Conservation (phyloP, 2,888 invertebrate genomes). For the Synergus japonicus region DNA sequence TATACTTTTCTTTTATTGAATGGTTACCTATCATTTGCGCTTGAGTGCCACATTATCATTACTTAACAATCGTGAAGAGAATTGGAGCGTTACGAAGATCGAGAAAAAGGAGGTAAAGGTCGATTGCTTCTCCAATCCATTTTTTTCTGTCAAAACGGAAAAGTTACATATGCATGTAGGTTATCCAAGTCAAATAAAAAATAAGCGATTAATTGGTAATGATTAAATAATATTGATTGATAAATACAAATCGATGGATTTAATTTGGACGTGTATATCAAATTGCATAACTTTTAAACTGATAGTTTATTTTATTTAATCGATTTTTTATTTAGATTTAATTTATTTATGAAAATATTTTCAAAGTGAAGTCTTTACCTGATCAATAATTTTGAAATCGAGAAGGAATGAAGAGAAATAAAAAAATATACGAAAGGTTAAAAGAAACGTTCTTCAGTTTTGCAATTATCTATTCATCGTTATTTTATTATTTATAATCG, state of each 20-base stretch:
- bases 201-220: neutral
- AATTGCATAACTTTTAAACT: no score
- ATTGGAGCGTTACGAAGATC: conserved; percentile 59
- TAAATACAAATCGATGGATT: no score
- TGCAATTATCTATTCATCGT: neutral
- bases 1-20: neutral
- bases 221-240: neutral
- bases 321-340: neutral
- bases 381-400: neutral
- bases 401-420: neutral
- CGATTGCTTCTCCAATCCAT: conserved; percentile 35
- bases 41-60: conserved; percentile 13
- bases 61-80: conserved; percentile 44
- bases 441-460: neutral
- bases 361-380: neutral
- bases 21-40: conserved; percentile 10
- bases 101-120: conserved; percentile 66
- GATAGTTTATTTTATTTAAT: no score
- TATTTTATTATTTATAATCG: no score
- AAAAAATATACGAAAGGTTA: neutral
- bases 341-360: neutral
- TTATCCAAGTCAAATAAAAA: neutral
- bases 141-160: neutral
- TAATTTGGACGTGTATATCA: no score
- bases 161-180: neutral